Evolutionary conservation across 2,888 invertebrate genomes (phyloP), one percentile per base, ranked within the genome.

Genomic region (Mythimna ferrago): DNA sequence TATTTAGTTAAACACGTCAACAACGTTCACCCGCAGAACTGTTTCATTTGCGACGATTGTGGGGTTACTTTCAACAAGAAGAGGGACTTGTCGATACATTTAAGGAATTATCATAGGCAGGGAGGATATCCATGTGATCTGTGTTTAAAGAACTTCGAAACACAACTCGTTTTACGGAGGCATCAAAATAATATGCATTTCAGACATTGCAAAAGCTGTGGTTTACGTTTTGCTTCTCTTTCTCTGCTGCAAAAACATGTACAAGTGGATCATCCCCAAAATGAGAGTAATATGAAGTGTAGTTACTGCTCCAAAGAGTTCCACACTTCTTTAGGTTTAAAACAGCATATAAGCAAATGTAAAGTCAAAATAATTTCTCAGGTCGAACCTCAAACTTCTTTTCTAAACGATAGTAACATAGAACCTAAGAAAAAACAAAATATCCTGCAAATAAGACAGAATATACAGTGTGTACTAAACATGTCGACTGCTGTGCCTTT

Each of bases 401-500:
- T 87, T 2, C 54, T 80, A 3, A 79, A 87, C 26, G 87, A 86
- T 35, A 81, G 79, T 41, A 65, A 64, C 16, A 76, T 86, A 10
- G 87, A 90, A 73, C 91, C 90, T 11, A 89, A 80, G 71, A 93
- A 90, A 77, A 92, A 92, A 62, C 92, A 91, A 66, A 93, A 95
- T 41, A 83, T 93, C 0, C 53, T 84, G n/a, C 92, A 92, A 83
- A 94, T 95, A 14, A 84, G 96, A 21, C 89, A 92, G 71, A 96
- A 96, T 72, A 95, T 96, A 54, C 91, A 92, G 71, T 93, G 91
- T 67, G 93, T 96, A 2, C 80, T 96, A 0, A 96, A 95, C 76
- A 95, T 94, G 94, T 95, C 96, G 0, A 95, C 94, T 0, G 96
- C 94, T 0, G 81, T 93, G 5, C 96, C 96, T 1, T 96, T 96